A percentile compares a stretch with the other conserved stretches of the same genome.
Evolutionary conservation across 2,797 vertebrate species (phyloP).

Genomic region (Nannoperca australis): DNA sequence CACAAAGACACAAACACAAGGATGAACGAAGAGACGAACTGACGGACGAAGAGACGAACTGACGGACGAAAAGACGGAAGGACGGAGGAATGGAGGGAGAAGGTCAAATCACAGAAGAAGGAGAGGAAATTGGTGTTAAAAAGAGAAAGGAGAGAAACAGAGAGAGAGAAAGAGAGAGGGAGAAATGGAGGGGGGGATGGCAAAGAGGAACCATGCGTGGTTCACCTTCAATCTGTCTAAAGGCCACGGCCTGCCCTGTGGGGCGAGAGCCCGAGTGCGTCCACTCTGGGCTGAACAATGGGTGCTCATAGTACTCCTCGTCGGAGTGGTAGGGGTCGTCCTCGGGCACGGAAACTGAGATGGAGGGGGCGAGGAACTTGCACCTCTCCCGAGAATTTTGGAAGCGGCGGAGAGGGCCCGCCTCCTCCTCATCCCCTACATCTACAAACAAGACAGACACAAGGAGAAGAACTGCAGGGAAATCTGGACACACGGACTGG

Average conservation of each 20-base stretch:
- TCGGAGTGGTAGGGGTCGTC: slow-evolving; percentile 94
- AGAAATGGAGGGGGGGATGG: slow-evolving; percentile 68
- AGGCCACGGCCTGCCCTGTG: slow-evolving; percentile 90
- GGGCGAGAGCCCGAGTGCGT: slow-evolving; percentile 89
- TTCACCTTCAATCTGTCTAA: slow-evolving; percentile 96
- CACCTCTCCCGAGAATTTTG: slow-evolving; percentile 90
- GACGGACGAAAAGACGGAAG: slow-evolving; percentile 52
- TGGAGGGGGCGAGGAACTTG: slow-evolving; percentile 93
- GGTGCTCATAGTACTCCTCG: slow-evolving; percentile 96
- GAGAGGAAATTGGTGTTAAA: slow-evolving; percentile 54
- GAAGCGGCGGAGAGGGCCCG: slow-evolving; percentile 90
- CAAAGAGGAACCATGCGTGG: slow-evolving; percentile 91
- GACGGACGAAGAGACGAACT: slow-evolving; percentile 62
- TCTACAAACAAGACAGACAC: slow-evolving; percentile 94
- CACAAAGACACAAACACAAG: slow-evolving; percentile 72
- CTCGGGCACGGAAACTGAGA: slow-evolving; percentile 95
- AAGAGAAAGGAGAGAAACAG: slow-evolving; percentile 57
- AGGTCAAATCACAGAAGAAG: slow-evolving; percentile 79
- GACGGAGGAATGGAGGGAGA: slow-evolving; percentile 59
- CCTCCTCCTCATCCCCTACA: slow-evolving; percentile 95
- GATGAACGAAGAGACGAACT: slow-evolving; percentile 68
- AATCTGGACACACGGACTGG: slow-evolving; percentile 86
- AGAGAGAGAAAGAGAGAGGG: slow-evolving; percentile 44
- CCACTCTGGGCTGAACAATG: slow-evolving; percentile 97
- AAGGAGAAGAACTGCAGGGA: slow-evolving; percentile 93